A percentile compares a stretch with the other conserved stretches of the same genome.
phyloP scores from a whole-genome alignment of 2,113 vertebrate genomes.

The Mormoops blainvillei region DNA sequence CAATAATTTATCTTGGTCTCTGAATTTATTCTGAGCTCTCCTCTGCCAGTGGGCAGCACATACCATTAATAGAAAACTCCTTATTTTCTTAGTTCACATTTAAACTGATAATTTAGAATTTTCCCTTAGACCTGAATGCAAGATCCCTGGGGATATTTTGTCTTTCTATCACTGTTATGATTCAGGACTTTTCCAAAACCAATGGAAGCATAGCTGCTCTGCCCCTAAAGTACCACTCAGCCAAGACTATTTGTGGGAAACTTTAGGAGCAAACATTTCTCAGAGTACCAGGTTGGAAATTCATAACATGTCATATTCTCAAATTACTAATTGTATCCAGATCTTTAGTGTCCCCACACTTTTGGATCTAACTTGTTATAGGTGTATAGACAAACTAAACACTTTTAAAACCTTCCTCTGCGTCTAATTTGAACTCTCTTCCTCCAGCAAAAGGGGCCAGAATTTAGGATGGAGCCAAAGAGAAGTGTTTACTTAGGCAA shows the following conservation, averaged over 20 bases:
- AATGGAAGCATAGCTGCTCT: not conserved
- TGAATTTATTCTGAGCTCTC: not conserved
- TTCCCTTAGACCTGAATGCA: not conserved
- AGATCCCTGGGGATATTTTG: not conserved
- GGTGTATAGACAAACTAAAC: not conserved
- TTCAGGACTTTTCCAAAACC: not conserved
- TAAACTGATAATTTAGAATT: not conserved
- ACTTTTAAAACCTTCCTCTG: not conserved
- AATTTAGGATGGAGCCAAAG: not conserved
- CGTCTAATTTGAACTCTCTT: not conserved
- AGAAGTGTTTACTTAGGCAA: not conserved
- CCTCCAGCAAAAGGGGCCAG: not conserved
- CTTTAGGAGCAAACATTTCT: not conserved
- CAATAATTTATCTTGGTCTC: not conserved
- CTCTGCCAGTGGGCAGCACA: not conserved
- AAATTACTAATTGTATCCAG: not conserved
- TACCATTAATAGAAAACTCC: not conserved
- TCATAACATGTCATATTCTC: not conserved
- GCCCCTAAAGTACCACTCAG: not conserved
- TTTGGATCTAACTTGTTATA: not conserved
- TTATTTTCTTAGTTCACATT: not conserved
- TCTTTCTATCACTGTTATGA: not conserved
- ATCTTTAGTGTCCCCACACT: not conserved
- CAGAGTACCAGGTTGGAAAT: not conserved
- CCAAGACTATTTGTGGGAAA: not conserved